A percentile compares a stretch with the other conserved stretches of the same genome.
phyloP scores from a whole-genome alignment of 2,797 vertebrate genomes.

The Lindbergichthys nudifrons region DNA sequence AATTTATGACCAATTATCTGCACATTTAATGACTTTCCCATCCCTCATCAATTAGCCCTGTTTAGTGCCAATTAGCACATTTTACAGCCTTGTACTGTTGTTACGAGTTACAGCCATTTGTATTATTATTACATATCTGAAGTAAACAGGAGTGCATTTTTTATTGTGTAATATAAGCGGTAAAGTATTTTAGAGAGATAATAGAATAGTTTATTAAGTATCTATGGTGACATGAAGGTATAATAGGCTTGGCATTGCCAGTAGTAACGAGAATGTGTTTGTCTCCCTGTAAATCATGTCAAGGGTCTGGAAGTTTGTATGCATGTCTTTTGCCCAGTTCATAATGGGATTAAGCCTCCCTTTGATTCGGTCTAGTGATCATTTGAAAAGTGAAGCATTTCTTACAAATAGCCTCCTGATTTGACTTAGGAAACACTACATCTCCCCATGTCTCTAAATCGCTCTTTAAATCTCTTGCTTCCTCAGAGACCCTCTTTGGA shows the following conservation, averaged over 20 bases:
- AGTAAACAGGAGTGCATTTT: too few relatives aligned
- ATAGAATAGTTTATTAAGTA: too few relatives aligned
- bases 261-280: conserved; percentile 6
- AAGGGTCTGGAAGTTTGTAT: not conserved
- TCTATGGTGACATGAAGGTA: too few relatives aligned
- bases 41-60: not conserved
- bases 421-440: conserved; percentile 17
- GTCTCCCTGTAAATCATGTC: not conserved
- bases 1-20: not conserved
- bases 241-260: too few relatives aligned
- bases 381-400: conserved; percentile 21
- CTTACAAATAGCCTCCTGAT: conserved; percentile 12
- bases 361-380: conserved; percentile 8
- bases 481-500: conserved; percentile 28
- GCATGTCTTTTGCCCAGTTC: not conserved
- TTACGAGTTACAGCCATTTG: too few relatives aligned
- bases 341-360: not conserved
- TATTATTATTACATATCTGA: too few relatives aligned
- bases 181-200: too few relatives aligned
- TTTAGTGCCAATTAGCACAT: too few relatives aligned
- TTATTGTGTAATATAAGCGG: too few relatives aligned
- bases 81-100: too few relatives aligned
- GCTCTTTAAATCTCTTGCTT: conserved; percentile 43
- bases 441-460: conserved; percentile 38
- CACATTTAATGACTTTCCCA: not conserved